These are phyloP conservation scores for Caenorhabditis tropicalis DNA, from an alignment of 1,140 invertebrate genomes.

Conservation along the genomic window DNA sequence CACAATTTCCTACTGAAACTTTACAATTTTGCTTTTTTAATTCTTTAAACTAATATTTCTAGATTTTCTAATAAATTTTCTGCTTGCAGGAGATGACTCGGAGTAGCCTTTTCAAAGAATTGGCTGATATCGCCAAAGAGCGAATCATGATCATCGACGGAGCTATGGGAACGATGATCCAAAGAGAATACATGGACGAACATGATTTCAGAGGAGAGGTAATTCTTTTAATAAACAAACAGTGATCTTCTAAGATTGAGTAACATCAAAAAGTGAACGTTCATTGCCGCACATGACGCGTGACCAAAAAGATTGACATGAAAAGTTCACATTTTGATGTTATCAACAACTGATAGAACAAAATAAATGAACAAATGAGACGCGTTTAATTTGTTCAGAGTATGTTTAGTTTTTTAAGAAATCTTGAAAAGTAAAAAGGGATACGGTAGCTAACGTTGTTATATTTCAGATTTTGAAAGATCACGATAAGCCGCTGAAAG, in stretches of 20 bases:
- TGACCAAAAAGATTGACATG: not conserved
- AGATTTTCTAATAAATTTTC: not conserved
- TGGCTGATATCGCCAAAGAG: conserved; percentile 51
- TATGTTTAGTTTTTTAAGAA: not conserved
- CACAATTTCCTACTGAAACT: too few relatives aligned
- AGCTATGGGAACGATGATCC: conserved; percentile 79
- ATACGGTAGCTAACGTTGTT: not conserved
- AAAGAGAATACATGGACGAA: conserved; percentile 75
- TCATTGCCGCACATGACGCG: not conserved
- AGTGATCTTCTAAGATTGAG: not conserved
- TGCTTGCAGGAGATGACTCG: conserved; percentile 11
- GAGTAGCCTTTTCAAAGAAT: conserved; percentile 53
- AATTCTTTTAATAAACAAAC: not conserved
- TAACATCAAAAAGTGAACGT: not conserved
- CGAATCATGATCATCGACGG: conserved; percentile 78
- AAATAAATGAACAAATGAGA: not conserved
- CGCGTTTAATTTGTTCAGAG: not conserved
- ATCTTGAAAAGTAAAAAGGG: too few relatives aligned
- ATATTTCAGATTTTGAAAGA: conserved; percentile 72
- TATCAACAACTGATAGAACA: not conserved
- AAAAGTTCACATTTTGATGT: conserved; percentile 21
- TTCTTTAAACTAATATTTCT: not conserved
- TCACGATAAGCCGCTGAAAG: conserved; percentile 75
- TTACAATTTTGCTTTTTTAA: too few relatives aligned
- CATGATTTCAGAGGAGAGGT: conserved; percentile 75